Evolutionary conservation across 2,113 vertebrate genomes (phyloP), one percentile per base, ranked within the genome.

Genomic region (Percopsis transmontana): DNA sequence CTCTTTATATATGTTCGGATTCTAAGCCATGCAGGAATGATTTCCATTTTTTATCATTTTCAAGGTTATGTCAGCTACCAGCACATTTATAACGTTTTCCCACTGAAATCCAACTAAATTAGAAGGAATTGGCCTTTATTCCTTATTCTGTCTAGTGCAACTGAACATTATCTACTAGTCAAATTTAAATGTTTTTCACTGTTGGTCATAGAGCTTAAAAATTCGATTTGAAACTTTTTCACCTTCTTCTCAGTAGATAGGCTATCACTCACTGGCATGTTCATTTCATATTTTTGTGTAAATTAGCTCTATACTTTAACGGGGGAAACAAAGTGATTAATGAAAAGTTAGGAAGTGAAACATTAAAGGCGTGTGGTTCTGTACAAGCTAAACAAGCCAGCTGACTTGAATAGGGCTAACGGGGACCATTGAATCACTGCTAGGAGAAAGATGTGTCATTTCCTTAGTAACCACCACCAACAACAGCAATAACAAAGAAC

Each of bases 281-380:
- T 67, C 19, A 19, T 52, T 52, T 52, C 20, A 52, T 13, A 40
- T 24, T 68, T 72, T 50, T 65, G 41, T 59, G 5, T 5, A 67
- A 54, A 72, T 13, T 50, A 60, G 24, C 68, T 75, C 53, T 53
- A n/a, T n/a, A n/a, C n/a, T n/a, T n/a, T n/a, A 0, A 63, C 54
- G 15, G 21, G 51, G 21, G 54, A 40, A 53, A 7, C 44, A 55
- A 13, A 75, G 69, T 58, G 39, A 65, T 39, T 85, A 58, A 57
- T 54, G 24, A 53, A 63, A 82, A 76, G 77, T 66, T 42, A 79
- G 85, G 85, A 88, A 87, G 80, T 72, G 78, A 86, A 81, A 85
- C 63, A 58, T 62, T 53, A 18, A 50, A 51, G 57, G 47, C 75
- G 53, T 15, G 20, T 72, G 82, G 40, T 64, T 77, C 15, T 66